Base-by-base conservation (phyloP, 1,140 invertebrate genomes). In the Bombus fervidus region DNA sequence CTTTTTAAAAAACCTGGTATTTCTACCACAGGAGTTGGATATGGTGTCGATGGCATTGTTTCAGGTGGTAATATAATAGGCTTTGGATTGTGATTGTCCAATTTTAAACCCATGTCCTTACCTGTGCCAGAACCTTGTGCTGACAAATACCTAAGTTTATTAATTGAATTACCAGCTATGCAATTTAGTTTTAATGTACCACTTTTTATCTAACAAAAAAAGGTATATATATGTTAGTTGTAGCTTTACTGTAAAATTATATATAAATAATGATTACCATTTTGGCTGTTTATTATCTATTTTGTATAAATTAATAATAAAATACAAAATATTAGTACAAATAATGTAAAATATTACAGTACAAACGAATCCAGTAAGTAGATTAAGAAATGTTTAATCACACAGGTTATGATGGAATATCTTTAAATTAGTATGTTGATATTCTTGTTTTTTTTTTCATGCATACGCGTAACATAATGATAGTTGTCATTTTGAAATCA, bases 141-240 rank as follows among this genome's bases (percentile, higher is more conserved):
- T 57, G 84, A 91, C 64, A 90, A 74, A 74, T 84, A 85, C 69
- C 62, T 90, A 15, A 80, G 39, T 34, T 37, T 59, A n/a, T 10
- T 22, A 25, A 80, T 41, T 74, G 80, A 34, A 73, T 43, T 72
- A 39, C 59, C 34, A n/a, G 57, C 69, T 15, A 57, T 31, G 53
- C 18, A 76, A 82, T 28, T 68, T 43, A 92, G 43, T 59, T 79
- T 90, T 34, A 43, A 74, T 62, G 72, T 12, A 8, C 77, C 66
- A 37, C 59, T 87, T 57, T 79, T 84, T 0, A 92, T 64, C 91
- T 92, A 43, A 59, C 10, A 47, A 53, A 47, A 72, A 12, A 72
- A 53, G 6, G 18, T 47, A 5, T 43, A 43, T 12, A n/a, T 12
- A 43, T 64, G 22, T 71, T 80, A 73, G 22, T 25, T 47, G 2